Evolutionary conservation across 64 coral and sea anemone species (phyloP).

Genomic region (Pocillopora damicornis): DNA sequence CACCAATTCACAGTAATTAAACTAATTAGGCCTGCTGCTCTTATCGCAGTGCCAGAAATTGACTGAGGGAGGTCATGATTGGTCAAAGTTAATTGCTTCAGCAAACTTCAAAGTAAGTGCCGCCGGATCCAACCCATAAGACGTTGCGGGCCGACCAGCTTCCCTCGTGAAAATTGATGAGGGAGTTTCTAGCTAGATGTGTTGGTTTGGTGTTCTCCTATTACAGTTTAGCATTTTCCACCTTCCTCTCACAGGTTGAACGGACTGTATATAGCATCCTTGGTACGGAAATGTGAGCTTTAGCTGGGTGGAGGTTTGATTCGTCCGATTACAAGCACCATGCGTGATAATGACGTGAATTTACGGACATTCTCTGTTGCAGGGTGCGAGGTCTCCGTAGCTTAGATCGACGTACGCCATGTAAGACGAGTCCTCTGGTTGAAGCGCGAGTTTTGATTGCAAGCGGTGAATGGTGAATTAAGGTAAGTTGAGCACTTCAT

Average conservation of each 20-base stretch:
- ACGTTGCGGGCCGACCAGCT: conserved; percentile 63
- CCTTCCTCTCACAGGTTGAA: conserved; percentile 57
- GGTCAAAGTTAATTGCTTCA: conserved; percentile 55
- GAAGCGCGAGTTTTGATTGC: conserved; percentile 99
- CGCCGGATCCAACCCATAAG: conserved; percentile 65
- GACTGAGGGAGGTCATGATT: conserved; percentile 52
- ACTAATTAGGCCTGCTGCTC: conserved; percentile 89
- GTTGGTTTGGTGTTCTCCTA: conserved; percentile 90
- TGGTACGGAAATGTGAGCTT: conserved; percentile 51
- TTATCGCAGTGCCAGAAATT: conserved; percentile 91
- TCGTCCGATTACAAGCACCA: neutral
- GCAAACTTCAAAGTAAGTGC: conserved; percentile 73
- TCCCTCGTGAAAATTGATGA: conserved; percentile 88
- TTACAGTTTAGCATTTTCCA: conserved; percentile 97
- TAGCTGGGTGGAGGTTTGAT: conserved; percentile 43
- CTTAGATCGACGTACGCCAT: conserved; percentile 42
- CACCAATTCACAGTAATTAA: conserved; percentile 99
- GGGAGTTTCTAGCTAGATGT: conserved; percentile 69
- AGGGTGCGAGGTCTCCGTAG: conserved; percentile 22
- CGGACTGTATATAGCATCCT: conserved; percentile 52
- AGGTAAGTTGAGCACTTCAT: conserved; percentile 99
- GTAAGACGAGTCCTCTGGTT: conserved; percentile 87
- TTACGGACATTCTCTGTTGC: conserved; percentile 33
- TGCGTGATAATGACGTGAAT: conserved; percentile 27
- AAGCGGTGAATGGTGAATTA: conserved; percentile 99